Conservation (phyloP, 2,113 vertebrate genomes). For the Spea bombifrons region DNA sequence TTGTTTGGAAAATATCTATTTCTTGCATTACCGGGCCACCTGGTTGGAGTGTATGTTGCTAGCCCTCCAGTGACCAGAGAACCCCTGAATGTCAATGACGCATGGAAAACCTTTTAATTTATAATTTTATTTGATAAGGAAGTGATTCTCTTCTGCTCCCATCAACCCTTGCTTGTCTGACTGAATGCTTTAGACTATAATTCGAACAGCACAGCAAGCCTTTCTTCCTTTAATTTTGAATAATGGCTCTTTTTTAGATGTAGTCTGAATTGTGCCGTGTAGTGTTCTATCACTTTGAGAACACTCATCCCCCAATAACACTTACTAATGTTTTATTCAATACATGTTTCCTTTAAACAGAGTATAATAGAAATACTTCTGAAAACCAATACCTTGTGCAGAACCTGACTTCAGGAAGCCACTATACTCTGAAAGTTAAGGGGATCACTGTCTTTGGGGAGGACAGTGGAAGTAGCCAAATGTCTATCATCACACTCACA, state of each 20-base stretch:
- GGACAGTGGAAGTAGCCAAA: constrained; percentile 16
- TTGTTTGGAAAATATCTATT: too few species aligned
- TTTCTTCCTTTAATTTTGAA: neutral
- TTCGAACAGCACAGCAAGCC: too few species aligned
- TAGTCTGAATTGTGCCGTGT: neutral
- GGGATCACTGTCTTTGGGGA: constrained; percentile 34
- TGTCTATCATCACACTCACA: neutral
- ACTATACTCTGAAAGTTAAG: constrained; percentile 21
- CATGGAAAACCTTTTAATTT: too few species aligned
- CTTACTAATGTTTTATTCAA: neutral
- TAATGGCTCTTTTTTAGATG: neutral
- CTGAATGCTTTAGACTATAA: too few species aligned
- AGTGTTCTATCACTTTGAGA: neutral
- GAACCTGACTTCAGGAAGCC: neutral
- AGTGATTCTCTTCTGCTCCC: too few species aligned
- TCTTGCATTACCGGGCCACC: too few species aligned
- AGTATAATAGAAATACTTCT: neutral
- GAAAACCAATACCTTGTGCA: constrained; percentile 18
- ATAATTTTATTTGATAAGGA: too few species aligned
- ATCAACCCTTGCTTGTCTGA: too few species aligned
- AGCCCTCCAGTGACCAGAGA: too few species aligned
- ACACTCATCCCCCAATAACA: neutral
- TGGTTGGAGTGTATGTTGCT: too few species aligned
- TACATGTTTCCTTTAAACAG: constrained; percentile 1
- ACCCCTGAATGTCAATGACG: too few species aligned